phyloP scores from a whole-genome alignment of 2,113 vertebrate genomes.

The Turdus rufiventris region DNA sequence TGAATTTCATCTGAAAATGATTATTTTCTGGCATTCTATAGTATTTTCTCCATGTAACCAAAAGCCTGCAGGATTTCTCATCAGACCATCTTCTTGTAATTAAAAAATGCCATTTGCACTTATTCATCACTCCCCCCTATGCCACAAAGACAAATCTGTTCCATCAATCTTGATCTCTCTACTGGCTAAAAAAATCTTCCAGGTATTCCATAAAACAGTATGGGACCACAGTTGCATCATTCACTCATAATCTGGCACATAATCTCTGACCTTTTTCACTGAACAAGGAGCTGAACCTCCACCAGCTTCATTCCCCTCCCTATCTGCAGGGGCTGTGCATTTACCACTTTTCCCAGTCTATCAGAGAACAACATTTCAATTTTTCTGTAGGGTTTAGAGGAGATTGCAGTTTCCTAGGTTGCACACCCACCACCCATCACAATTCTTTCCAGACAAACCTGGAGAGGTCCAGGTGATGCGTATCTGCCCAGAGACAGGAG shows the following conservation, averaged over 20 bases:
- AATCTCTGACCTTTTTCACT: neutral
- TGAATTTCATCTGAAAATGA: neutral
- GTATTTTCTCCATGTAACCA: neutral
- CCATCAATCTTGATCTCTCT: neutral
- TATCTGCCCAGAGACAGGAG: neutral
- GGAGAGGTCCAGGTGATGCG: neutral
- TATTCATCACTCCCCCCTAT: neutral
- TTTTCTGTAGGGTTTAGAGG: neutral
- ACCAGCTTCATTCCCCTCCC: neutral
- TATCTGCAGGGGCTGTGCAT: neutral
- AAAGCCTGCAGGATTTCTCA: neutral
- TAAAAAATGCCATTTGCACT: neutral
- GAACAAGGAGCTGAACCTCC: neutral
- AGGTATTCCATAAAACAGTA: neutral
- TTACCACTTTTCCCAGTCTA: neutral
- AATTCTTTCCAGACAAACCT: neutral
- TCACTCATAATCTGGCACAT: neutral
- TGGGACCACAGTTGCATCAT: neutral
- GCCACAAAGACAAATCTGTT: constrained; percentile 6
- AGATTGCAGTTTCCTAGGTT: neutral
- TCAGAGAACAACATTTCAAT: neutral
- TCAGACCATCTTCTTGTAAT: neutral
- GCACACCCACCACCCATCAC: neutral
- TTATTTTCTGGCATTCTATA: neutral
- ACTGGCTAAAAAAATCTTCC: neutral